Evolutionary conservation across 1,140 invertebrate species (phyloP), one percentile per base, ranked within the genome.

Genomic region (Copidosoma floridanum): DNA sequence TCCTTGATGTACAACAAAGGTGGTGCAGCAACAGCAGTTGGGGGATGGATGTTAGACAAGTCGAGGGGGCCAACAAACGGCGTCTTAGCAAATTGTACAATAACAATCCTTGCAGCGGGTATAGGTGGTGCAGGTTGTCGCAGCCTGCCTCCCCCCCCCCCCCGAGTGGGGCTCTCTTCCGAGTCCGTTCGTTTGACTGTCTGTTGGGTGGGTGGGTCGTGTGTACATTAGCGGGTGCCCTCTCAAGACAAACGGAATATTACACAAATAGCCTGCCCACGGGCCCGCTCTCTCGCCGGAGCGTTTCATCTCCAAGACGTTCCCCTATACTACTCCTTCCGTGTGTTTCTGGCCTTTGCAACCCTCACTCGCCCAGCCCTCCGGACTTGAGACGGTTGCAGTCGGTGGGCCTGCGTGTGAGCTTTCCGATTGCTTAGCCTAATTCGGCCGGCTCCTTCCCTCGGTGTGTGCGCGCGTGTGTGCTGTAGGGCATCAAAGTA

Each of bases 201-300:
- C 23, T 16, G 44, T 24, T 5, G n/a, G 23, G 26, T 40, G 16
- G 14, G 16, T 21, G 18, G 24, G 20, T 5, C 50, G 50, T 81
- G 74, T 81, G 74, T 80, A 77, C 79, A 81, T 81, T 79, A 80
- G 76, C 70, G 72, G 72, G 76, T 75, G 72, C 74, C 78, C 74
- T 73, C 61, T 78, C 61, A 79, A 81, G 79, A 81, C 79, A 81
- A 81, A 78, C 79, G 79, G 76, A 81, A 81, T 81, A 81, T 81
- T 81, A 79, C 76, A 78, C 77, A 79, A 81, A 81, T 79, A 79
- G 72, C 68, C 70, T 70, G 67, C 65, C 64, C 58, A 66, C 12
- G 57, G 20, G 47, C 57, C 41, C 32, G 57, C 35, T 48, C 55
- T 50, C 55, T 61, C 61, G 63, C 65, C 16, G 14, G 68, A 71